Conservation (phyloP, 2,113 vertebrate species). For the Anolis sagrei region DNA sequence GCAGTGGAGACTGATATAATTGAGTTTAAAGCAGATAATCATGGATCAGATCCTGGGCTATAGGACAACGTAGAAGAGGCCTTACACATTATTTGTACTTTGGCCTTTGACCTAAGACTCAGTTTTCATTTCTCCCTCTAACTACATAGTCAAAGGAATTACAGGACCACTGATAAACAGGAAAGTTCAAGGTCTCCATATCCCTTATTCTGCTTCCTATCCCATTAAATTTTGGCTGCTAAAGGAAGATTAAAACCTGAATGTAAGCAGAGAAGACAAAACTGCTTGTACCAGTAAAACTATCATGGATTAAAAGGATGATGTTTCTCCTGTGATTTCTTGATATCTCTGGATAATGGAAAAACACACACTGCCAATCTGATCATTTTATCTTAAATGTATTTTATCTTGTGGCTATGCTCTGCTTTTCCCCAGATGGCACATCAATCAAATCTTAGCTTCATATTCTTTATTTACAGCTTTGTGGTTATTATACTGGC, state of each 20-base stretch:
- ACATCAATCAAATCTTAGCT: conserved; percentile 27
- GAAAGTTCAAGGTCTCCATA: not conserved
- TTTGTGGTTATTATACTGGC: conserved; percentile 1
- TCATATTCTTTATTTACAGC: conserved; percentile 40
- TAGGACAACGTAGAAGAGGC: no score
- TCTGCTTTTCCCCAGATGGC: conserved; percentile 3
- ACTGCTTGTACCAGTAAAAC: not conserved
- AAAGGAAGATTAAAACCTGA: conserved; percentile 2
- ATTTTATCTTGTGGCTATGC: conserved; percentile 23
- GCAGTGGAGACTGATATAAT: no score
- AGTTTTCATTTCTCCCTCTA: no score
- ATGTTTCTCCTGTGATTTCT: conserved; percentile 32
- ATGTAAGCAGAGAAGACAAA: conserved; percentile 22
- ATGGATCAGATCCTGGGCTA: no score
- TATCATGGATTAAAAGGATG: conserved; percentile 40
- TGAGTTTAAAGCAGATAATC: no score
- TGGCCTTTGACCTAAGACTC: no score
- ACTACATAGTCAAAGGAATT: not conserved
- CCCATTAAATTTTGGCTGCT: not conserved
- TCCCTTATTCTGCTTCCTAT: not conserved
- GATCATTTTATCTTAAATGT: conserved; percentile 24
- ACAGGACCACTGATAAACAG: not conserved
- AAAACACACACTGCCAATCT: conserved; percentile 27
- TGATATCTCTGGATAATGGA: conserved; percentile 16
- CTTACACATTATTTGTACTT: no score